A percentile compares a stretch with the other conserved stretches of the same genome.
Evolutionary conservation across 1,140 invertebrate species (phyloP).

Genomic region (Calephelis nemesis): DNA sequence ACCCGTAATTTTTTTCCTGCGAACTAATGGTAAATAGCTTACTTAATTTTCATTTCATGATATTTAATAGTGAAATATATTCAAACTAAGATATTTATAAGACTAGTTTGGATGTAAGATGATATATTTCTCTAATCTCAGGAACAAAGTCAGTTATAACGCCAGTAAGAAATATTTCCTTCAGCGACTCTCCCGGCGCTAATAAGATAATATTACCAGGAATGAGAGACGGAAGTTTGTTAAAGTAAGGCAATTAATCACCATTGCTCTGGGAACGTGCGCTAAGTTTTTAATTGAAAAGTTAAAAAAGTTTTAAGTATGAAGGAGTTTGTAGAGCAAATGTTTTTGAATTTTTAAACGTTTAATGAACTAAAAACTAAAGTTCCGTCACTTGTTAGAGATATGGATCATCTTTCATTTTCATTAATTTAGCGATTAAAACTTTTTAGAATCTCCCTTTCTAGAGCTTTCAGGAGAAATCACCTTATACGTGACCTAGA

Average conservation of each 20-base stretch:
- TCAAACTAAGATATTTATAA: too few species aligned
- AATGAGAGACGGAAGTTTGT: constrained; percentile 36
- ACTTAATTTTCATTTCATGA: too few species aligned
- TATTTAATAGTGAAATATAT: too few species aligned
- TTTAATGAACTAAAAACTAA: not conserved
- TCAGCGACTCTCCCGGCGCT: constrained; percentile 1
- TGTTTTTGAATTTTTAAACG: constrained; percentile 16
- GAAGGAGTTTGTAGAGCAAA: constrained; percentile 22
- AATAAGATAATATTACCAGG: constrained; percentile 27
- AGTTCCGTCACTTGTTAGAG: not conserved
- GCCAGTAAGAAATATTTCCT: constrained; percentile 4
- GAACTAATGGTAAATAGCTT: too few species aligned
- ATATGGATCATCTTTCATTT: not conserved
- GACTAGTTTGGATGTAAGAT: not conserved
- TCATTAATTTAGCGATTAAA: too few species aligned
- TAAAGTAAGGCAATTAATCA: constrained; percentile 38
- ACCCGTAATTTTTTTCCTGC: too few species aligned
- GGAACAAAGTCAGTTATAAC: not conserved
- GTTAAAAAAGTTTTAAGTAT: constrained; percentile 31
- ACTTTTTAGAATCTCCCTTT: too few species aligned
- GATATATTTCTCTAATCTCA: not conserved
- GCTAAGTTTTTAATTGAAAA: constrained; percentile 36
- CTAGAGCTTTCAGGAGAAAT: too few species aligned
- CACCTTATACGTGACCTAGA: too few species aligned
- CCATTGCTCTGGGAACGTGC: constrained; percentile 28